Conservation (phyloP, 2,888 invertebrate species). For the Apamea epomidion region DNA sequence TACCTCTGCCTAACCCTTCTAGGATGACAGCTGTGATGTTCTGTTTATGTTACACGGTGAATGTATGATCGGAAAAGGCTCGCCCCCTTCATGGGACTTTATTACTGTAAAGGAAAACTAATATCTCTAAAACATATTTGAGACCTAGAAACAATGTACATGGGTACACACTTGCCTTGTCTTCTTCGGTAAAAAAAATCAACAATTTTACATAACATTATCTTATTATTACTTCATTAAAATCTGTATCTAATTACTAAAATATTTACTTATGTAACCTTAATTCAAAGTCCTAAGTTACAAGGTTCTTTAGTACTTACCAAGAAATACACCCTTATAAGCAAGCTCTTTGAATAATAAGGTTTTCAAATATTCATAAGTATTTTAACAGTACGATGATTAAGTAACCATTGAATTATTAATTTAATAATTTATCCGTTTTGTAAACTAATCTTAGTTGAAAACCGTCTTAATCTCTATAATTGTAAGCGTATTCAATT, state of each 20-base stretch:
- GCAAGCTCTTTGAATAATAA: conserved; percentile 44
- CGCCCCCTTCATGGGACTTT: background rate
- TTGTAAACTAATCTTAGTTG: conserved; percentile 8
- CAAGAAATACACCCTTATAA: conserved; percentile 39
- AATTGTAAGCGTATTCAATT: background rate
- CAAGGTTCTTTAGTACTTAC: conserved; percentile 2
- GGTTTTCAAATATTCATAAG: conserved; percentile 58
- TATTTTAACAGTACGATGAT: conserved; percentile 53
- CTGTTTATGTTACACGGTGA: no score
- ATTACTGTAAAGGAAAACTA: background rate
- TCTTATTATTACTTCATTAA: background rate
- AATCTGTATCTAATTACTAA: conserved; percentile 25
- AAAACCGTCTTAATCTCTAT: conserved; percentile 1
- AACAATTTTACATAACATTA: background rate
- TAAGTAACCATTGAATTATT: conserved; percentile 60
- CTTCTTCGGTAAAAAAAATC: conserved; percentile 14
- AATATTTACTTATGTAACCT: conserved; percentile 30
- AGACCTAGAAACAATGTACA: background rate
- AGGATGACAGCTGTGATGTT: no score
- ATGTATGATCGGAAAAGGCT: no score
- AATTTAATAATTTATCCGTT: conserved; percentile 50
- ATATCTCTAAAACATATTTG: background rate
- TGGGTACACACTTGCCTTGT: background rate
- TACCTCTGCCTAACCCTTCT: no score
- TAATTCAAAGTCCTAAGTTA: conserved; percentile 45